Evolutionary conservation across 2,888 invertebrate genomes (phyloP).

Genomic region (Erebia ligea): DNA sequence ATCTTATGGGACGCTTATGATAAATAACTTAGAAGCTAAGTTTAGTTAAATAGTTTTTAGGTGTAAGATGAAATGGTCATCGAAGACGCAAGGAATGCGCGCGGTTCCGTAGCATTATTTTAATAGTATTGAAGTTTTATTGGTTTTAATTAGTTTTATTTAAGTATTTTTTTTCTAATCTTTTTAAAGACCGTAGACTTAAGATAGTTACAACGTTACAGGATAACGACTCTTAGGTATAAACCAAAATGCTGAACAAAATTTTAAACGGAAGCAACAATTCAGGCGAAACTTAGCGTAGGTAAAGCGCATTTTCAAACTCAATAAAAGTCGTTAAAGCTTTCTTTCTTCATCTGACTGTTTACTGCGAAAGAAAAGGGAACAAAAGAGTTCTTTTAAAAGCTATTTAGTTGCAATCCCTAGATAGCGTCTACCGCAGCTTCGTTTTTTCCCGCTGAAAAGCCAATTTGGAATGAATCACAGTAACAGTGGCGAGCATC

Average conservation of each 20-base stretch:
- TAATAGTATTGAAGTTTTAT: too few relatives aligned
- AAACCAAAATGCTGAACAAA: not conserved
- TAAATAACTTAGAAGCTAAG: too few relatives aligned
- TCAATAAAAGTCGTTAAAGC: slow-evolving; percentile 41
- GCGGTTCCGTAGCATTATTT: too few relatives aligned
- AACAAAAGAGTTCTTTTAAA: slow-evolving; percentile 71
- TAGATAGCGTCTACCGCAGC: slow-evolving; percentile 72
- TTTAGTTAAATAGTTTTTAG: too few relatives aligned
- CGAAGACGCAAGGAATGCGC: too few relatives aligned
- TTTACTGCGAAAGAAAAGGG: slow-evolving; percentile 50
- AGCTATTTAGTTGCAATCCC: slow-evolving; percentile 72
- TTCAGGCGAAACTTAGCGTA: slow-evolving; percentile 19
- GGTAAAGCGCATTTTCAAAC: slow-evolving; percentile 32
- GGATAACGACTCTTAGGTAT: not conserved
- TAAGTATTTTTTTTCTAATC: too few relatives aligned
- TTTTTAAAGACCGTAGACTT: too few relatives aligned
- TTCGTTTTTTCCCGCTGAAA: slow-evolving; percentile 77
- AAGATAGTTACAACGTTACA: too few relatives aligned
- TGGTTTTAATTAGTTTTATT: too few relatives aligned
- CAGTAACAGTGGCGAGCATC: slow-evolving; percentile 81
- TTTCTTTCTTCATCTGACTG: slow-evolving; percentile 40
- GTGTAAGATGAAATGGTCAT: too few relatives aligned
- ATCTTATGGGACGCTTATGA: too few relatives aligned
- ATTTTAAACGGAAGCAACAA: slow-evolving; percentile 13
- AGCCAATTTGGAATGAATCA: slow-evolving; percentile 84